Evolutionary conservation across 2,797 vertebrate species (phyloP).

Genomic region (Sebastiscus albofasciatus): DNA sequence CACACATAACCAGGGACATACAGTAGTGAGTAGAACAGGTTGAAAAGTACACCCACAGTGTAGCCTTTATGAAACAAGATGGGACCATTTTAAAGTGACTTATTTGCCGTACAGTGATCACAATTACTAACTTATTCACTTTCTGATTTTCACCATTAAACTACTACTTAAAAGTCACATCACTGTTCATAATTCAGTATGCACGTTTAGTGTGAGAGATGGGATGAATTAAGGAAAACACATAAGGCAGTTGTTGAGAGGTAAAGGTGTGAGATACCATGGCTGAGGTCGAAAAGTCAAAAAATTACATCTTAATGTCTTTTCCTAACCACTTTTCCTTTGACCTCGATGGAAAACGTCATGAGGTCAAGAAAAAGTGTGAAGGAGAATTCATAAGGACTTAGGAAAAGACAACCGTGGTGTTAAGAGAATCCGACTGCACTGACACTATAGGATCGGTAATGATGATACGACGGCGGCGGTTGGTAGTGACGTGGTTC

Average conservation of each 20-base stretch:
- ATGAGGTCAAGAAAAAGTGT: too few relatives aligned
- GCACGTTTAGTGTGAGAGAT: not conserved
- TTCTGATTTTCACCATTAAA: not conserved
- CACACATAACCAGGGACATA: not conserved
- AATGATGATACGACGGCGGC: too few relatives aligned
- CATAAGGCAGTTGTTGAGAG: slow-evolving; percentile 40
- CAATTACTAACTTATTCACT: not conserved
- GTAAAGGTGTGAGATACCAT: not conserved
- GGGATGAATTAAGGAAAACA: slow-evolving; percentile 1
- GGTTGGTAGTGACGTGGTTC: too few relatives aligned
- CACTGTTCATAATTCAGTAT: not conserved
- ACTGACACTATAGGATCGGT: too few relatives aligned
- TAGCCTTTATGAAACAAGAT: not conserved
- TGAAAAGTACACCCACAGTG: not conserved
- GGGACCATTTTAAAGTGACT: not conserved
- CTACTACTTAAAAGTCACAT: not conserved
- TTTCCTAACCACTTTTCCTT: too few relatives aligned
- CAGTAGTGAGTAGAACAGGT: too few relatives aligned
- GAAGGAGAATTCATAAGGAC: too few relatives aligned
- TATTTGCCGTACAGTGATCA: not conserved
- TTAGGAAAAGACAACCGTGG: too few relatives aligned
- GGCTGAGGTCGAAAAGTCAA: too few relatives aligned
- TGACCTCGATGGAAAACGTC: too few relatives aligned
- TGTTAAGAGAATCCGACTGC: too few relatives aligned
- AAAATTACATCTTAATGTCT: too few relatives aligned